phyloP scores from a whole-genome alignment of 2,797 vertebrate species.

The Momotus momota region DNA sequence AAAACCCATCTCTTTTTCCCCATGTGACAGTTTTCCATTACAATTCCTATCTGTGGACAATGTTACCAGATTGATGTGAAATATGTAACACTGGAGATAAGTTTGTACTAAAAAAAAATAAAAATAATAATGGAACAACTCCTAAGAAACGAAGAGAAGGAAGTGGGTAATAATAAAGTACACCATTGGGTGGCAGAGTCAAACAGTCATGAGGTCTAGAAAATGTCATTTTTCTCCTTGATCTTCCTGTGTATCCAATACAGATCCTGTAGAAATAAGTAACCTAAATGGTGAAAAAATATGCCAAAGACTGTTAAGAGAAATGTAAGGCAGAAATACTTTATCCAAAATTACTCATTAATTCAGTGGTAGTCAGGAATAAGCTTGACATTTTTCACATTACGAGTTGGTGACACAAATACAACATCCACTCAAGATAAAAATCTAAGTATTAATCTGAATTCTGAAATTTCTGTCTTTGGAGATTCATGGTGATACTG shows the following conservation, averaged over 20 bases:
- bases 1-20: rapidly evolving
- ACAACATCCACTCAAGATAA: neutral
- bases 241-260: neutral
- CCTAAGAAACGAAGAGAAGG: neutral
- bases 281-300: neutral
- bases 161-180: neutral
- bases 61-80: neutral
- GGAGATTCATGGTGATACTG: neutral
- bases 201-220: neutral
- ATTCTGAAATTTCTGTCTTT: neutral
- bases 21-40: neutral
- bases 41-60: neutral
- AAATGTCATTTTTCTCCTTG: neutral
- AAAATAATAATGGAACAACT: neutral
- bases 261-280: neutral
- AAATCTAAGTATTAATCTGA: neutral
- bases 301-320: neutral
- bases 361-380: neutral
- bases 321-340: neutral
- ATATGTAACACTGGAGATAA: neutral
- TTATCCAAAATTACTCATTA: neutral
- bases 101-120: neutral
- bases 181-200: neutral
- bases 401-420: neutral
- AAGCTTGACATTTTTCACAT: neutral